These are phyloP conservation scores for Eublepharis macularius DNA, from an alignment of 2,113 vertebrate genomes.

Conservation along the genomic window DNA sequence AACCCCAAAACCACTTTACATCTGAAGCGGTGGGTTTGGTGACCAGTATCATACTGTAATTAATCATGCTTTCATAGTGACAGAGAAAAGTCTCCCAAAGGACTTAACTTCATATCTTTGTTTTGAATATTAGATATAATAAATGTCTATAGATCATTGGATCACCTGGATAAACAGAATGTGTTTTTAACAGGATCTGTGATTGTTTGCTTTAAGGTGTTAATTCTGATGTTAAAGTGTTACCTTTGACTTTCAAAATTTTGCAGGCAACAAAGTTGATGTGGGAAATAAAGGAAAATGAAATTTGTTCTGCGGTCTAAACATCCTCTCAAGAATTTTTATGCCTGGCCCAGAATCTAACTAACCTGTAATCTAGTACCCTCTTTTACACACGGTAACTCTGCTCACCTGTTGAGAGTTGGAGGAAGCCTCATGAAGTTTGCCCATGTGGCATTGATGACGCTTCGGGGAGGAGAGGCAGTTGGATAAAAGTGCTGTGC, in stretches of 20 bases:
- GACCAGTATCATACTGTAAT: conserved; percentile 48
- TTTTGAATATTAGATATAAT: conserved; percentile 41
- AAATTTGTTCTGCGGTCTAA: background rate
- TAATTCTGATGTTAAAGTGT: background rate
- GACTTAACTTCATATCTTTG: conserved; percentile 25
- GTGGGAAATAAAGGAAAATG: background rate
- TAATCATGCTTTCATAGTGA: background rate
- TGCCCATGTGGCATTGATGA: too few species aligned
- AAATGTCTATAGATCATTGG: conserved; percentile 39
- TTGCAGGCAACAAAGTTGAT: background rate
- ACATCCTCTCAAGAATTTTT: background rate
- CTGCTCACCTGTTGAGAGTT: too few species aligned
- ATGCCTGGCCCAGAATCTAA: conserved; percentile 8
- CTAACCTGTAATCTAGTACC: background rate
- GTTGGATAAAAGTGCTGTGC: too few species aligned
- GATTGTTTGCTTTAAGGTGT: background rate
- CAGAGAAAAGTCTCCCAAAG: background rate
- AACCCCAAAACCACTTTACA: conserved; percentile 69
- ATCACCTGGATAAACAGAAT: background rate
- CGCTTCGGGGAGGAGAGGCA: too few species aligned
- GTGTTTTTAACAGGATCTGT: background rate
- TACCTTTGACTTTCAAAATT: background rate
- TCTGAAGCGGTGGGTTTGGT: conserved; percentile 58
- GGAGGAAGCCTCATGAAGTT: too few species aligned
- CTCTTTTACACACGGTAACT: background rate